Evolutionary conservation across 2,888 invertebrate species (phyloP).

Genomic region (Patella ulyssiponensis): DNA sequence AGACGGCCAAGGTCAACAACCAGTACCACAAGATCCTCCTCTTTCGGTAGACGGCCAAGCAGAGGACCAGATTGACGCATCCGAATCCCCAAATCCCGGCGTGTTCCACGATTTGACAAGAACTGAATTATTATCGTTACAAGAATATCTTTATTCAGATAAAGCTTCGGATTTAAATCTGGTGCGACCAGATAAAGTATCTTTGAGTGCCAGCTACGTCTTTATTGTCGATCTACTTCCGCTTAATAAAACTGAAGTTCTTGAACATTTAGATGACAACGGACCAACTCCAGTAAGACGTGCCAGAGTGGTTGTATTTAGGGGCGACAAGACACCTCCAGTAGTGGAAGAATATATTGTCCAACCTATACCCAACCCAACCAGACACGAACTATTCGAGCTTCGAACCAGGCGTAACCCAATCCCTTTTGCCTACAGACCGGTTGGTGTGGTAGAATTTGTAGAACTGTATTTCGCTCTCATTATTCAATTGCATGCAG

Average conservation of each 20-base stretch:
- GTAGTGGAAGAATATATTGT: conserved; percentile 53
- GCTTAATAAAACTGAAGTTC: conserved; percentile 43
- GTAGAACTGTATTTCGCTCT: conserved; percentile 17
- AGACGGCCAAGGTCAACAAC: not conserved
- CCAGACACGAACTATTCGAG: conserved; percentile 30
- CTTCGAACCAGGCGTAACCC: conserved; percentile 31
- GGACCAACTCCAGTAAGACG: conserved; percentile 42
- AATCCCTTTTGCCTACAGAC: conserved; percentile 48
- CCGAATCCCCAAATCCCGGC: conserved; percentile 41
- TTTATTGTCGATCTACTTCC: conserved; percentile 47
- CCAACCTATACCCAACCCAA: conserved; percentile 53
- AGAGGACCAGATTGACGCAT: conserved; percentile 33
- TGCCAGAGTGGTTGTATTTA: conserved; percentile 49
- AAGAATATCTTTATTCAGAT: conserved; percentile 35
- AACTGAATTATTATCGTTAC: conserved; percentile 39
- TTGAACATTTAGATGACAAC: conserved; percentile 38
- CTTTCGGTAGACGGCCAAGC: not conserved
- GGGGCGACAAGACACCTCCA: conserved; percentile 47
- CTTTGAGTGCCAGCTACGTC: conserved; percentile 34
- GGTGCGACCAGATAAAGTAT: conserved; percentile 15
- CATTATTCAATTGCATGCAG: conserved; percentile 33
- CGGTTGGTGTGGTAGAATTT: conserved; percentile 46
- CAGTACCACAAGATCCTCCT: too few species aligned
- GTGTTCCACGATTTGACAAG: conserved; percentile 49
- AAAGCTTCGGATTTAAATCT: conserved; percentile 36